phyloP scores from a whole-genome alignment of 1,140 invertebrate genomes.

The Vanessa tameamea region DNA sequence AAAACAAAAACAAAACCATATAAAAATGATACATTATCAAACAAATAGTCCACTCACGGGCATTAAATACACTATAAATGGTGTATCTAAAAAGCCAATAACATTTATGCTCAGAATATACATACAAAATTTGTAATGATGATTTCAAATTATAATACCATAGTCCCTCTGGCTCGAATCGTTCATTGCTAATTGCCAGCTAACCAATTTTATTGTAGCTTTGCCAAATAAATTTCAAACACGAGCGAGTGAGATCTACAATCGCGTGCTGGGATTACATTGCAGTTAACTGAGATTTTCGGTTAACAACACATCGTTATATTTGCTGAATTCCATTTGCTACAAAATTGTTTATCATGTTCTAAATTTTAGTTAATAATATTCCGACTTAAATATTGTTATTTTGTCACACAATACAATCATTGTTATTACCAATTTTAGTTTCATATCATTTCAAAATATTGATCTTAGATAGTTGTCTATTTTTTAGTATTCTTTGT shows the following conservation, averaged over 20 bases:
- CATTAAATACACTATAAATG: background rate
- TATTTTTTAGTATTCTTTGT: no score
- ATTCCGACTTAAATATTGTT: no score
- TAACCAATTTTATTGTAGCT: slow-evolving; percentile 39
- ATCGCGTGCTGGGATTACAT: slow-evolving; percentile 42
- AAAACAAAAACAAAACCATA: no score
- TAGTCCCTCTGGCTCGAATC: slow-evolving; percentile 16
- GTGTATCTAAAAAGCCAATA: slow-evolving; percentile 7
- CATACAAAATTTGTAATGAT: slow-evolving; percentile 11
- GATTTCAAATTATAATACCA: slow-evolving; percentile 11
- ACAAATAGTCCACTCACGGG: no score
- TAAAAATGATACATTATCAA: no score
- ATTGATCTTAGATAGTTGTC: no score
- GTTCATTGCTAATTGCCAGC: slow-evolving; percentile 38
- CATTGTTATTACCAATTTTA: no score
- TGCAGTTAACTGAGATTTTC: slow-evolving; percentile 46
- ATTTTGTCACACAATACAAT: no score
- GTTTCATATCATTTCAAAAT: no score
- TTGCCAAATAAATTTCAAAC: slow-evolving; percentile 47
- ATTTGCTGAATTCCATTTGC: slow-evolving; percentile 34
- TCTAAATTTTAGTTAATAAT: background rate
- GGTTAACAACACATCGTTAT: slow-evolving; percentile 29
- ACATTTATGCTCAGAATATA: background rate
- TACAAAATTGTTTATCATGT: slow-evolving; percentile 21
- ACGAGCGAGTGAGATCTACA: slow-evolving; percentile 37